Base-by-base conservation (phyloP, 2,888 invertebrate species). In the Cosmopolites sordidus region DNA sequence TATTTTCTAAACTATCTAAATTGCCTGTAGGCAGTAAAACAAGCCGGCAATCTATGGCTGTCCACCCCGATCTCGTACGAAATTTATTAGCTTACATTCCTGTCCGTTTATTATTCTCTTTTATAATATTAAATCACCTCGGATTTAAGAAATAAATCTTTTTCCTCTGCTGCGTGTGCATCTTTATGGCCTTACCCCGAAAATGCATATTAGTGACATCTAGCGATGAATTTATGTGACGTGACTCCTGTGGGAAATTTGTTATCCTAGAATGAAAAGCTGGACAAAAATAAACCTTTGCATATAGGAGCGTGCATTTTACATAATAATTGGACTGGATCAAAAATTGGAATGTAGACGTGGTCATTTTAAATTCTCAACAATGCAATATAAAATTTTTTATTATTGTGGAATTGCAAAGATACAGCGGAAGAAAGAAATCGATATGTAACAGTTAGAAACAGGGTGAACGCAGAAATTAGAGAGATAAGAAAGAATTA, bases 151-250 rank as follows among this genome's bases (percentile, higher is more conserved):
- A 33, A 49, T 49, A 49, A 49, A 49, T 49, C 49, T 38, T 50
- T 43, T 22, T 22, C 18, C 37, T 15, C 50, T 14, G 33, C 27
- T 15, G 29, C 44, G 29, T n/a, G 33, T 33, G 33, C 33, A 33
- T 33, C 33, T 33, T 33, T 33, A 33, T 33, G 33, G 33, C 11
- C 12, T 33, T 33, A 3, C n/a, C 12, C 33, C 11, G 33, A 33
- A 33, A 33, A 33, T 33, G 33, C 33, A 33, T 33, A 33, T 12
- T 33, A 33, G 22, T 8, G 22, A 8, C 22, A 22, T 22, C 22
- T 22, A 22, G 22, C 22, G 22, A 8, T 22, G 22, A 47, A 51
- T 51, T 51, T 51, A 51, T 51, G 51, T 51, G 52, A 52, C 48
- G 18, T 43, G 17, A 18, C 15, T 49, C 43, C 39, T 49, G 12